Evolutionary conservation across 1,140 invertebrate genomes (phyloP), one percentile per base, ranked within the genome.

Genomic region (Micrasema longulum): DNA sequence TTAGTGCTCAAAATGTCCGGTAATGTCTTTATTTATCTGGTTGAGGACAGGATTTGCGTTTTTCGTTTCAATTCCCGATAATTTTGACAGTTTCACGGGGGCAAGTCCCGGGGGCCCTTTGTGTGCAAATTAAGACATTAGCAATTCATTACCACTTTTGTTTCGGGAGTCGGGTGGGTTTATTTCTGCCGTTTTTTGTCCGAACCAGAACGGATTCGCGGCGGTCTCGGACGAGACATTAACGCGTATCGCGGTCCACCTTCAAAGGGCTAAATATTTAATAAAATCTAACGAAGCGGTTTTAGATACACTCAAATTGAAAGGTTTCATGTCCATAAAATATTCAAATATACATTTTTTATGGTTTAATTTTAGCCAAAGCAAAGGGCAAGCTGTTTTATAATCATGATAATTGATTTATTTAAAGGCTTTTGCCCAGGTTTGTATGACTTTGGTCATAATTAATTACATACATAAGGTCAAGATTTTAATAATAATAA

Each of bases 51-150:
- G 52, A 55, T 14, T 31, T 26, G n/a, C 26, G 9, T 14, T 53
- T 55, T 55, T 55, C 26, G 23, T 26, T 6, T 31, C 7, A 26
- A 16, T 16, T 55, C 9, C 26, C 26, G 52, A 26, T 55, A 55
- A 55, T 12, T 31, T 31, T 31, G 52, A 55, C 52, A 48, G 47
- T 48, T 48, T 9, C n/a, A 11, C 23, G n/a, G 52, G 52, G 23
- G 12, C 26, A n/a, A n/a, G 26, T n/a, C n/a, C 52, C 41, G 60
- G 20, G 43, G 60, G 18, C 11, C 60, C 60, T 64, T 64, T 47
- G 60, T 47, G 60, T 64, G 60, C 60, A 64, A 18, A 64, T 64
- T 45, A 64, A 64, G 60, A 18, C 60, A 64, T 64, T 64, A 64
- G 22, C 60, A 47, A 64, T 64, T 64, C 60, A 64, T 64, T 64